Conservation (phyloP, 92 coral and sea anemone species). For the Zoanthus sansibaricus region DNA sequence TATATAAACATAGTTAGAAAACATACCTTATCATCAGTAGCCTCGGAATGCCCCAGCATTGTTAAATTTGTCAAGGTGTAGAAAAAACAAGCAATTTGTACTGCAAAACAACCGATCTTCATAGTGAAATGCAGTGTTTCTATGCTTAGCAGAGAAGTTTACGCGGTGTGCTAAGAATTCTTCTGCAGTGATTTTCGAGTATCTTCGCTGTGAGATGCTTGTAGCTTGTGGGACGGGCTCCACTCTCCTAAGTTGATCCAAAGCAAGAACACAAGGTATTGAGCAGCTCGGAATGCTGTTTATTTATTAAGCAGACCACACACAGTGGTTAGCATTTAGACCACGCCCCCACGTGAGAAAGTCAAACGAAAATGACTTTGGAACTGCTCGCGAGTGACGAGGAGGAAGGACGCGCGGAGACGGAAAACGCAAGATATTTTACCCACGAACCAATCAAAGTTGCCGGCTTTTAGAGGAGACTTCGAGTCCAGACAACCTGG, state of each 20-base stretch:
- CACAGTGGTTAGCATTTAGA: constrained; percentile 70
- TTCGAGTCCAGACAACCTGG: constrained; percentile 41
- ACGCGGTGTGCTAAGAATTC: not conserved
- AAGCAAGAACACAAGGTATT: constrained; percentile 29
- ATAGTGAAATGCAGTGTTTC: not conserved
- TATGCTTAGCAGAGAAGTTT: not conserved
- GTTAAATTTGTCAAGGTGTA: constrained; percentile 16
- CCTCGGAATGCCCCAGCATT: constrained; percentile 14
- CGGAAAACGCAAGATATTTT: not conserved
- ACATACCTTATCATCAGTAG: constrained; percentile 25
- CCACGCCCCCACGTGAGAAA: constrained; percentile 76
- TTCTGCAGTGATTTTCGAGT: not conserved
- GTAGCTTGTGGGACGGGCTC: constrained; percentile 14
- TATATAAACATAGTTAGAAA: not conserved
- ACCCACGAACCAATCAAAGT: constrained; percentile 20
- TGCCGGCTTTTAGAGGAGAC: constrained; percentile 16
- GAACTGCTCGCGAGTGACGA: constrained; percentile 32
- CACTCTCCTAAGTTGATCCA: constrained; percentile 18
- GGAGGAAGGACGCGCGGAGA: constrained; percentile 42
- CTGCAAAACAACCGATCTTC: constrained; percentile 17
- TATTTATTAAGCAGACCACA: constrained; percentile 85
- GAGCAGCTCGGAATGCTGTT: constrained; percentile 63
- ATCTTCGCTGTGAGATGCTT: constrained; percentile 17
- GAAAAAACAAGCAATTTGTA: constrained; percentile 10
- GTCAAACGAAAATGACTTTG: constrained; percentile 51